Evolutionary conservation across 2,888 invertebrate species (phyloP).

Genomic region (Tachystola acroxantha): DNA sequence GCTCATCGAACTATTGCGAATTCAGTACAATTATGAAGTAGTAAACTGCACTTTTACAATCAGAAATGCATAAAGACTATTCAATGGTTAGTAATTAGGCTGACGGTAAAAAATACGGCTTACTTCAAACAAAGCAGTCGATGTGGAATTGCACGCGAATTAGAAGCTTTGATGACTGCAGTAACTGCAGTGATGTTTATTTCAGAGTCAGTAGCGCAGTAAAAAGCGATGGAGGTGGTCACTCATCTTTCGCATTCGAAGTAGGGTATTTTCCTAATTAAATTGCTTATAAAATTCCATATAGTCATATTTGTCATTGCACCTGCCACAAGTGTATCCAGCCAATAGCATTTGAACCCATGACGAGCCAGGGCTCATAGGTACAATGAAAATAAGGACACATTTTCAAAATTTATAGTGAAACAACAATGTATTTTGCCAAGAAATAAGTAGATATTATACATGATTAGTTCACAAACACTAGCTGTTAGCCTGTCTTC

Average conservation of each 20-base stretch:
- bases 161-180: slow-evolving; percentile 8
- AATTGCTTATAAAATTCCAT: no score
- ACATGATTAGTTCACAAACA: not conserved
- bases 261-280: no score
- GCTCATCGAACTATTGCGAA: slow-evolving; percentile 33
- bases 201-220: slow-evolving; percentile 13
- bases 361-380: no score
- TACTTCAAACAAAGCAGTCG: slow-evolving; percentile 13
- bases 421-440: no score
- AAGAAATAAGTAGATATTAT: no score
- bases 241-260: no score
- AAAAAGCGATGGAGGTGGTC: slow-evolving; percentile 33
- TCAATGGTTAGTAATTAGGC: slow-evolving; percentile 25
- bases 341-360: no score
- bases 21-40: slow-evolving; percentile 43
- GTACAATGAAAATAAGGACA: no score
- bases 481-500: slow-evolving; percentile 41
- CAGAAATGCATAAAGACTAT: slow-evolving; percentile 23
- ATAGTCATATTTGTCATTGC: no score
- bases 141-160: slow-evolving; percentile 6
- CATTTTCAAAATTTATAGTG: no score
- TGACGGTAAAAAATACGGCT: slow-evolving; percentile 24
- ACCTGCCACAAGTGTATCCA: no score
- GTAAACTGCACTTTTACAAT: slow-evolving; percentile 40
- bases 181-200: slow-evolving; percentile 9